Conservation (phyloP, 1,140 invertebrate genomes). For the Caenorhabditis latens region DNA sequence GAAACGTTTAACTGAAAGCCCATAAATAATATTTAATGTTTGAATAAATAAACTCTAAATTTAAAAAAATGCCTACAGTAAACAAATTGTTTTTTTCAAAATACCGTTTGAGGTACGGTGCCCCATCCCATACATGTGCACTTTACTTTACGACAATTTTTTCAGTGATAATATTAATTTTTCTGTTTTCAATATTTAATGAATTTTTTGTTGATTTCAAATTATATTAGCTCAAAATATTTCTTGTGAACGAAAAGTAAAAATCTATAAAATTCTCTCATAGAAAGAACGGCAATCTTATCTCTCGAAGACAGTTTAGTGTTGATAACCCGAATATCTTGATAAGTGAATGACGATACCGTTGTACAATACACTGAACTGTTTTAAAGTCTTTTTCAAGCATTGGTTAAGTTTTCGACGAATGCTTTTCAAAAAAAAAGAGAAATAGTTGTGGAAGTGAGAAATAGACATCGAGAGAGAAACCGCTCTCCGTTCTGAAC, state of each 20-base stretch:
- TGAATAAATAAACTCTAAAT: too few species aligned
- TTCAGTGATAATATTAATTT: too few species aligned
- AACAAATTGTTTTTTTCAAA: too few species aligned
- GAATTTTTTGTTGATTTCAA: too few species aligned
- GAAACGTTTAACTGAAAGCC: neutral
- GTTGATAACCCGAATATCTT: neutral
- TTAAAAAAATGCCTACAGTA: too few species aligned
- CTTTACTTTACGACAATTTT: too few species aligned
- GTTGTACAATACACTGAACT: neutral
- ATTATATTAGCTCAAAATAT: too few species aligned
- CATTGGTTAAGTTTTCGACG: neutral
- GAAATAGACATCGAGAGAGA: conserved; percentile 8
- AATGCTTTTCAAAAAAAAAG: neutral
- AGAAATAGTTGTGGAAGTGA: neutral
- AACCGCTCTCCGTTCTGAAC: neutral
- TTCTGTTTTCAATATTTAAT: too few species aligned
- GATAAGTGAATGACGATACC: neutral
- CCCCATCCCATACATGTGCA: too few species aligned
- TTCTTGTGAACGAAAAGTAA: too few species aligned
- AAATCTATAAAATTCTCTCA: neutral
- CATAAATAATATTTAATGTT: too few species aligned
- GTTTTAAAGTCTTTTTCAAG: neutral
- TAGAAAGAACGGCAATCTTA: neutral
- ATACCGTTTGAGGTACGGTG: too few species aligned
- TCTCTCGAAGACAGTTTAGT: neutral